Conservation (phyloP, 2,113 vertebrate species). For the Chauna torquata region DNA sequence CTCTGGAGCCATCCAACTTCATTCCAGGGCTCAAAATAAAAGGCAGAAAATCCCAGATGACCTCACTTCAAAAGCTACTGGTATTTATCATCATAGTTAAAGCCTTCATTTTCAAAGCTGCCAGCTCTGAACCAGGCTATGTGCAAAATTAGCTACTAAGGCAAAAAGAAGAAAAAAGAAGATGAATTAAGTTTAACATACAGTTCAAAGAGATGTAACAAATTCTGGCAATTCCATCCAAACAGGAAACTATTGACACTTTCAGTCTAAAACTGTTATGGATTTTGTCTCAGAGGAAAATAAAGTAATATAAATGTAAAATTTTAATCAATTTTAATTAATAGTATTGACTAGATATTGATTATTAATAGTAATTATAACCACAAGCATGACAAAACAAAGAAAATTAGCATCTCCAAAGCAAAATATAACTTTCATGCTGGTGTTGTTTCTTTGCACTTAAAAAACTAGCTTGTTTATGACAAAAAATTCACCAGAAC, state of each 20-base stretch:
- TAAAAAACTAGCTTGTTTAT: background rate
- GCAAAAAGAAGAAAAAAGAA: background rate
- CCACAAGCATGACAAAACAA: background rate
- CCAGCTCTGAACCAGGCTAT: background rate
- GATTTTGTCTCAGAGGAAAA: background rate
- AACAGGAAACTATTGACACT: background rate
- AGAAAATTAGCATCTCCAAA: background rate
- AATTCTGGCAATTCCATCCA: background rate
- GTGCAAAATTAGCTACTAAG: background rate
- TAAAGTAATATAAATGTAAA: background rate
- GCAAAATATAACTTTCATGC: background rate
- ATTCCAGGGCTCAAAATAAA: background rate
- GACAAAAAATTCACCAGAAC: background rate
- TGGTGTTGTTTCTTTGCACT: background rate
- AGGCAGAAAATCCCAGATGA: background rate
- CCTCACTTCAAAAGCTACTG: constrained; percentile 1
- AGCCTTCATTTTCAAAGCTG: background rate
- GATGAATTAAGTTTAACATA: background rate
- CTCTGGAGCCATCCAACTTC: background rate
- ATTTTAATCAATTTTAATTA: background rate
- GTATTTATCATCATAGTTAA: background rate
- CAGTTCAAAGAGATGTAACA: background rate
- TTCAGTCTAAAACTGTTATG: background rate
- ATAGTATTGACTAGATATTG: background rate
- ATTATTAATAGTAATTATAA: background rate